Percentiles rank a stretch among this genome's conserved stretches.
These are phyloP conservation scores for Coenonympha arcania DNA, from an alignment of 2,888 invertebrate genomes.

Conservation along the genomic window DNA sequence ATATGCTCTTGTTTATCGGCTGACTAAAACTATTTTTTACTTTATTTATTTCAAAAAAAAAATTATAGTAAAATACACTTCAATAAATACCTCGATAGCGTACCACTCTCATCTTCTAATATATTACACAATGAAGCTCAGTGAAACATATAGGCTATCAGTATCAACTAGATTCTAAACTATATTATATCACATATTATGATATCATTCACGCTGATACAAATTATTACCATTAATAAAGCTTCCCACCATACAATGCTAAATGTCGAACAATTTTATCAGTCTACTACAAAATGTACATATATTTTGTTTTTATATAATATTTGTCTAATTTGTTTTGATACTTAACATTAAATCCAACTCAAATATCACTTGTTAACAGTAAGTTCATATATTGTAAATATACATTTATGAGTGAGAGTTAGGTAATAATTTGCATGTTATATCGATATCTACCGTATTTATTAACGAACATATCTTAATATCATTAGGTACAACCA, in stretches of 20 bases:
- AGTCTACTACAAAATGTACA: conserved; percentile 11
- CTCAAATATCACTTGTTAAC: conserved; percentile 3
- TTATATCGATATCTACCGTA: conserved; percentile 10
- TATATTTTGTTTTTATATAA: no score
- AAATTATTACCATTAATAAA: conserved; percentile 52
- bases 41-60: conserved; percentile 47
- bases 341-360: not conserved
- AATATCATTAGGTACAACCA: conserved; percentile 7
- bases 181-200: conserved; percentile 71
- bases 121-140: conserved; percentile 40
- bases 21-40: conserved; percentile 44
- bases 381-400: no score
- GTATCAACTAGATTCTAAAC: conserved; percentile 51
- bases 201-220: conserved; percentile 61
- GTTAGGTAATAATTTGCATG: conserved; percentile 15
- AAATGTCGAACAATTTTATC: conserved; percentile 48
- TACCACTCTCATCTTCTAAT: conserved; percentile 39
- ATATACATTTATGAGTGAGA: conserved; percentile 11
- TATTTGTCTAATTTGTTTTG: not conserved
- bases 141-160: conserved; percentile 33
- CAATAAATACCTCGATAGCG: conserved; percentile 57
- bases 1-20: conserved; percentile 4
- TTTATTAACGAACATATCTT: conserved; percentile 6
- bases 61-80: conserved; percentile 49
- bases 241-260: conserved; percentile 44